Percentiles rank a stretch among this genome's conserved stretches.
These are phyloP conservation scores for Lepilemur ruficaudatus DNA, from an alignment of 2,797 vertebrate species.

Conservation along the genomic window DNA sequence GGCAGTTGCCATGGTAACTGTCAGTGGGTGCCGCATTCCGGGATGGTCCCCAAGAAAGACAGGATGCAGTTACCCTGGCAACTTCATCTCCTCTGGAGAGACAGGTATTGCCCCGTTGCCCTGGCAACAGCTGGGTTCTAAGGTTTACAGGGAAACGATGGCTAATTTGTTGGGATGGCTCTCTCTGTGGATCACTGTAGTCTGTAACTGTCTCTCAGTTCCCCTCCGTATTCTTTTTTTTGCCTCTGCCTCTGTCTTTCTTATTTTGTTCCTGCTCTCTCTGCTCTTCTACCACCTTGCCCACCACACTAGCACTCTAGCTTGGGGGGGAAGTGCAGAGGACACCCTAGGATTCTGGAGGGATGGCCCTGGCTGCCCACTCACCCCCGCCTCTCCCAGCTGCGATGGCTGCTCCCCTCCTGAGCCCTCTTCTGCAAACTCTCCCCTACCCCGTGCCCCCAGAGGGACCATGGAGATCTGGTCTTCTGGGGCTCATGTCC, in stretches of 20 bases:
- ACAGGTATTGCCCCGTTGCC: constrained; percentile 84
- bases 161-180: constrained; percentile 63
- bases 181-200: neutral
- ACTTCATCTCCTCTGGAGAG: constrained; percentile 81
- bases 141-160: constrained; percentile 68
- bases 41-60: constrained; percentile 82
- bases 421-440: constrained; percentile 22
- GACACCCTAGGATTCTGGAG: neutral
- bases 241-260: constrained; percentile 22
- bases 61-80: constrained; percentile 85
- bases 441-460: neutral
- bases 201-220: constrained; percentile 13
- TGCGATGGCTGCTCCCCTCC: constrained; percentile 41
- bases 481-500: constrained; percentile 62
- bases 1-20: constrained; percentile 86
- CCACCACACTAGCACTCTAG: neutral
- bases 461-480: constrained; percentile 33
- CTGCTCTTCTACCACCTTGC: neutral
- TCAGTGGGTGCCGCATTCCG: constrained; percentile 81
- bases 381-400: neutral
- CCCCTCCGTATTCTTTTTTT: constrained; percentile 20
- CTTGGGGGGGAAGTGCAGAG: neutral
- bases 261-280: neutral
- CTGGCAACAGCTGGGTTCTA: constrained; percentile 74
- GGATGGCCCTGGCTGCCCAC: neutral